Percentiles rank a stretch among this genome's conserved stretches.
phyloP scores from a whole-genome alignment of 2,113 vertebrate species.

The Coregonus clupeaformis region DNA sequence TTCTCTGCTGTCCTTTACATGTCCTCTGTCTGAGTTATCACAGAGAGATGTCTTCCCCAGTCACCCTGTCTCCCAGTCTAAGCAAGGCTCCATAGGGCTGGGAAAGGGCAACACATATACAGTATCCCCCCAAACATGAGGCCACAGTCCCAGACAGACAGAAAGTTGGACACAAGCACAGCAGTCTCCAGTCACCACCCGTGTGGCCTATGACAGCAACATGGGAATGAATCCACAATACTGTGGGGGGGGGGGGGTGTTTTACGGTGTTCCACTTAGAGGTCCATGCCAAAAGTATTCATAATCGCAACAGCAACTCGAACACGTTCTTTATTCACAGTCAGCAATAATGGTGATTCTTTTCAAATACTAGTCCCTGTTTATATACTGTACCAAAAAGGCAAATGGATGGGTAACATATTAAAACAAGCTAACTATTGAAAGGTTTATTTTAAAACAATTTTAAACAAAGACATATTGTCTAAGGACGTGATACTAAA shows the following conservation, averaged over 20 bases:
- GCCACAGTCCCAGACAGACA: neutral
- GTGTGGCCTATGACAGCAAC: too few species aligned
- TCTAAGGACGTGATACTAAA: constrained; percentile 38
- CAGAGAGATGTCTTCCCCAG: constrained; percentile 15
- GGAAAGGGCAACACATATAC: constrained; percentile 41
- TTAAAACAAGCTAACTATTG: constrained; percentile 11
- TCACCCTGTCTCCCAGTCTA: constrained; percentile 2
- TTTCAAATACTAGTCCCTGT: constrained; percentile 9
- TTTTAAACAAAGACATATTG: constrained; percentile 52
- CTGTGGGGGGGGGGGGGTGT: too few species aligned
- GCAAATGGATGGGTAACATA: constrained; percentile 18
- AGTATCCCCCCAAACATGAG: neutral
- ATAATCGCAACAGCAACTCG: too few species aligned
- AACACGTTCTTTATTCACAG: too few species aligned
- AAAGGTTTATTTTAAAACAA: constrained; percentile 9
- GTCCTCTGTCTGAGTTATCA: constrained; percentile 40
- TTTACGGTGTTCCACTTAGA: too few species aligned
- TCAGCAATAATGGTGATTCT: too few species aligned
- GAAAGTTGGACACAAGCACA: constrained; percentile 7
- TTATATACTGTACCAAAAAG: constrained; percentile 26
- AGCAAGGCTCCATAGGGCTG: constrained; percentile 24
- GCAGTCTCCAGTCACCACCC: neutral
- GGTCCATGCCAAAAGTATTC: too few species aligned
- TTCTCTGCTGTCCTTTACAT: constrained; percentile 41
- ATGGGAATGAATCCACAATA: too few species aligned